phyloP scores from a whole-genome alignment of 2,113 vertebrate genomes.

The Podiceps cristatus region DNA sequence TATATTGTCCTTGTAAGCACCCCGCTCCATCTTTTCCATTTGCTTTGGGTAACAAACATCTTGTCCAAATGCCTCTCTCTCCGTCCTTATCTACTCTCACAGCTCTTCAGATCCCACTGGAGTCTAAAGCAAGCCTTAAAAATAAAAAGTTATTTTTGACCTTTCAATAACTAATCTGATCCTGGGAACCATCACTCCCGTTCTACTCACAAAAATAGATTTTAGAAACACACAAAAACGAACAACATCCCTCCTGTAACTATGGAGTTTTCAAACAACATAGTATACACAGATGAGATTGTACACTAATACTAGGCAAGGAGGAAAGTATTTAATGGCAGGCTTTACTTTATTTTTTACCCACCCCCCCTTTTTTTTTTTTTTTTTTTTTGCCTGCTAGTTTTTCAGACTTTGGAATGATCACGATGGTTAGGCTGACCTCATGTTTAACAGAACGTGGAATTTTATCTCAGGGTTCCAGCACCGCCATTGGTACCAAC shows the following conservation, averaged over 20 bases:
- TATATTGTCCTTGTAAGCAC: not conserved
- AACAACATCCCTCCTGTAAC: conserved; percentile 52
- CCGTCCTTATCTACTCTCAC: conserved; percentile 31
- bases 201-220: conserved; percentile 38
- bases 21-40: not conserved
- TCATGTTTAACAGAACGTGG: not conserved
- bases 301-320: not conserved
- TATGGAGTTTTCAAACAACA: conserved; percentile 59
- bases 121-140: conserved; percentile 56
- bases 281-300: conserved; percentile 22
- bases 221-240: not conserved
- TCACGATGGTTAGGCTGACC: not conserved
- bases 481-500: not conserved
- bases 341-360: not conserved
- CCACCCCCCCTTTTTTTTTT: not conserved
- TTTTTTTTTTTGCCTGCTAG: not conserved
- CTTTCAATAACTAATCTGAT: conserved; percentile 50
- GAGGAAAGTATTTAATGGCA: not conserved
- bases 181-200: conserved; percentile 58
- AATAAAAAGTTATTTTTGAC: conserved; percentile 61
- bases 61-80: not conserved
- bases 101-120: conserved; percentile 22
- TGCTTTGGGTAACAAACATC: not conserved
- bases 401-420: not conserved
- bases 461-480: not conserved